Conservation (phyloP, 2,888 invertebrate genomes). For the Odontothrips loti region DNA sequence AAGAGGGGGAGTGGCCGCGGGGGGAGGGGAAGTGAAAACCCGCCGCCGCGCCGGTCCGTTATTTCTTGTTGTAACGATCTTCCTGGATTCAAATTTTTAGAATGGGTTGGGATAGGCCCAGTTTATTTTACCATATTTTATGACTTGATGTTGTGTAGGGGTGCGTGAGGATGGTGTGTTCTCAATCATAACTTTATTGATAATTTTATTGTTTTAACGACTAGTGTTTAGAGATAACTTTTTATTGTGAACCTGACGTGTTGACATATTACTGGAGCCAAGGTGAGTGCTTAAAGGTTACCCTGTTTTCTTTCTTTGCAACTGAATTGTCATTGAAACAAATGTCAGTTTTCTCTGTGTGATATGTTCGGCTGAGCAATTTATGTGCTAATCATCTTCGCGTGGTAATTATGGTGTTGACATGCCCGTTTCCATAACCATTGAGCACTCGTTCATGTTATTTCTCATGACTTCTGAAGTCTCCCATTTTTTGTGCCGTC, state of each 20-base stretch:
- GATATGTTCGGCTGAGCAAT: background rate
- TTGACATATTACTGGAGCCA: background rate
- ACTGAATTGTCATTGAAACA: background rate
- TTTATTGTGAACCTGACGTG: background rate
- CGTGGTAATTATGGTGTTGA: background rate
- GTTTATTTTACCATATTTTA: background rate
- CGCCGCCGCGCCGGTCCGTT: background rate
- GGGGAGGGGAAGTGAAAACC: background rate
- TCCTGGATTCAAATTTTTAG: constrained; percentile 1
- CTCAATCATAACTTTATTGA: background rate
- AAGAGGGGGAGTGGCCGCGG: background rate
- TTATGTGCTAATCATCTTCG: background rate
- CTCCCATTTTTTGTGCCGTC: background rate
- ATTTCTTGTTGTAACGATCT: background rate
- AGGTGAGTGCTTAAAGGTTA: background rate
- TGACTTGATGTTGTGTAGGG: background rate
- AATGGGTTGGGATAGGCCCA: background rate
- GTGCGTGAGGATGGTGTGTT: background rate
- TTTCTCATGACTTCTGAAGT: background rate
- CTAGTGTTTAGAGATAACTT: background rate
- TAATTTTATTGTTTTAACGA: background rate
- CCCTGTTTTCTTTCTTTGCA: background rate
- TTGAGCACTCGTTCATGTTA: background rate
- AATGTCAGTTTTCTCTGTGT: background rate
- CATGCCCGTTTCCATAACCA: background rate